These are phyloP conservation scores for Colletes latitarsis DNA, from an alignment of 1,140 invertebrate genomes.

Conservation along the genomic window DNA sequence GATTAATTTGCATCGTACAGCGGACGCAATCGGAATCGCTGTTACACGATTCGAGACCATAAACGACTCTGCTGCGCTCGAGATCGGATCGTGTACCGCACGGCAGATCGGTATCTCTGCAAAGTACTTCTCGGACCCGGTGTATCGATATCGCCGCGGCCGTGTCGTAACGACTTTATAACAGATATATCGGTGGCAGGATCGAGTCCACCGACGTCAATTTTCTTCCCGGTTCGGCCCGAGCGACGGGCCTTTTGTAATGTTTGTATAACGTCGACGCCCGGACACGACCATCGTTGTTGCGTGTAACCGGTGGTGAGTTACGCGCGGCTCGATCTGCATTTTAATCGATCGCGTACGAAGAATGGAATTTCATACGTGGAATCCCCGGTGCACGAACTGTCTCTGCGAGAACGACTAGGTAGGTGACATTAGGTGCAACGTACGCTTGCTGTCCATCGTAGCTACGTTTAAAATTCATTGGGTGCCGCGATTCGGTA, in stretches of 20 bases:
- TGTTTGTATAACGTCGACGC: background rate
- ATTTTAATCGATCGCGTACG: background rate
- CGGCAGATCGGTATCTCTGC: slow-evolving; percentile 64
- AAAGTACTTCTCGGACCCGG: slow-evolving; percentile 42
- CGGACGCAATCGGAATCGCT: slow-evolving; percentile 61
- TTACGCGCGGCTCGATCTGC: background rate
- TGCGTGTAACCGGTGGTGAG: slow-evolving; percentile 6
- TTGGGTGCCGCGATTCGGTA: too few relatives aligned
- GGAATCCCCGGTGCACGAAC: too few relatives aligned
- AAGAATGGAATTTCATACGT: background rate
- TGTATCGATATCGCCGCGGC: slow-evolving; percentile 50
- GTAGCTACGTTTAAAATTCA: too few relatives aligned
- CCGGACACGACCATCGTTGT: background rate
- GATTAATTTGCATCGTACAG: slow-evolving; percentile 71
- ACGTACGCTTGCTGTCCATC: too few relatives aligned
- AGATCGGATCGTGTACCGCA: slow-evolving; percentile 58
- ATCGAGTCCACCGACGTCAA: slow-evolving; percentile 28
- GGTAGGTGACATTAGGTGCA: too few relatives aligned
- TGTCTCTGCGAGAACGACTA: too few relatives aligned
- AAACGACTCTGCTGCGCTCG: slow-evolving; percentile 40
- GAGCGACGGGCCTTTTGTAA: slow-evolving; percentile 17
- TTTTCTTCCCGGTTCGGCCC: background rate
- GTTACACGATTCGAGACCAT: slow-evolving; percentile 60
- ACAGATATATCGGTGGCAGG: slow-evolving; percentile 57
- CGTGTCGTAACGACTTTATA: slow-evolving; percentile 70